phyloP scores from a whole-genome alignment of 1,140 invertebrate species.

The Orius laevigatus region DNA sequence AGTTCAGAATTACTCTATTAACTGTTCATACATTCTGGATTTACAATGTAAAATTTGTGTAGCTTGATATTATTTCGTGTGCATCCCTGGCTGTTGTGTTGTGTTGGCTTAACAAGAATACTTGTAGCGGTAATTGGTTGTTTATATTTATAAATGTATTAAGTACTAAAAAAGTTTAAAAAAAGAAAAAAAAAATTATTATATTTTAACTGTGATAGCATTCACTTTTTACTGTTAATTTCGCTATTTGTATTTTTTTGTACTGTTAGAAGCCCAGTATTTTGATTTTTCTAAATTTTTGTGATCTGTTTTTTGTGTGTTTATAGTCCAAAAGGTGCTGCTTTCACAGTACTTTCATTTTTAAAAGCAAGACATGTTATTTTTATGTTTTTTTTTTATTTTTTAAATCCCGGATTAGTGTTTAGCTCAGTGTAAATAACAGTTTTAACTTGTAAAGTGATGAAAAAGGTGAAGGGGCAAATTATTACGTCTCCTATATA shows the following conservation, averaged over 20 bases:
- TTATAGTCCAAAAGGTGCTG: neutral
- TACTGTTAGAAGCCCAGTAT: neutral
- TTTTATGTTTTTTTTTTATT: constrained; percentile 7
- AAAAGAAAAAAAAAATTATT: too few relatives aligned
- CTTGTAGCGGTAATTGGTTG: constrained; percentile 6
- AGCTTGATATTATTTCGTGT: constrained; percentile 5
- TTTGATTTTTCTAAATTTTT: constrained; percentile 8
- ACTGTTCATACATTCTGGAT: neutral
- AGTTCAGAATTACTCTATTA: constrained; percentile 1
- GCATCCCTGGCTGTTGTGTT: constrained; percentile 11
- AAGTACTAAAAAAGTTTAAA: neutral
- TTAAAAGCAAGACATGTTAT: constrained; percentile 4
- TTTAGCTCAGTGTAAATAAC: neutral
- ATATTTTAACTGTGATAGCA: constrained; percentile 15
- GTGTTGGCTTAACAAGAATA: constrained; percentile 11
- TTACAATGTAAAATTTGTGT: constrained; percentile 2
- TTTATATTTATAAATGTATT: constrained; percentile 7
- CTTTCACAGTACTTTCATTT: constrained; percentile 13
- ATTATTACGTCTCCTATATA: constrained; percentile 1
- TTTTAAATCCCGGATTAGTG: constrained; percentile 8
- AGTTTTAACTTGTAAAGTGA: constrained; percentile 13
- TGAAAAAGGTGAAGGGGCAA: constrained; percentile 12
- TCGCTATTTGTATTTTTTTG: constrained; percentile 13
- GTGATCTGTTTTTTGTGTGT: constrained; percentile 9
- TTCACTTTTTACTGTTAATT: constrained; percentile 15